phyloP scores from a whole-genome alignment of 2,797 vertebrate species.

The Morelia viridis region DNA sequence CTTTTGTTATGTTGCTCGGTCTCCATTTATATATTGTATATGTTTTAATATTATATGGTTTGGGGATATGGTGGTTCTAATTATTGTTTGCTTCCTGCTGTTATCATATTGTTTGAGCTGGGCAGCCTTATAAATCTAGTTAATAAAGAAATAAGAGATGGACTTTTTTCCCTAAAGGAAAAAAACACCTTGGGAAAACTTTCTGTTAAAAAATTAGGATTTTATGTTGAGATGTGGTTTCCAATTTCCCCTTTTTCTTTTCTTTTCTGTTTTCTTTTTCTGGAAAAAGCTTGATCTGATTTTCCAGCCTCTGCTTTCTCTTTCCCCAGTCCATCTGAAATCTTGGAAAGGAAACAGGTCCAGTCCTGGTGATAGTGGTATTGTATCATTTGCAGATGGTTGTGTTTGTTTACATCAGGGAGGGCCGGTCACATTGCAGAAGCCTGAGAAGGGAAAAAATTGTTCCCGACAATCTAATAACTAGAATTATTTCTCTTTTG shows the following conservation, averaged over 20 bases:
- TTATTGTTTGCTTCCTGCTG: background rate
- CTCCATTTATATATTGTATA: background rate
- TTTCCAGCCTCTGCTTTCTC: background rate
- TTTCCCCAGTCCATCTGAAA: background rate
- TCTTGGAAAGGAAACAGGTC: background rate
- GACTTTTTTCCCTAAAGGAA: too few relatives aligned
- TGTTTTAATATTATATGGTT: background rate
- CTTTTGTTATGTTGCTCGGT: background rate
- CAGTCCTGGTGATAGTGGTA: background rate
- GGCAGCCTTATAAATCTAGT: background rate
- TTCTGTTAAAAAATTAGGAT: background rate
- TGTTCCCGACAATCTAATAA: background rate
- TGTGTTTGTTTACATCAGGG: background rate
- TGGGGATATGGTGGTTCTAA: background rate
- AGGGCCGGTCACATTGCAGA: background rate
- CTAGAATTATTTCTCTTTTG: conserved; percentile 14
- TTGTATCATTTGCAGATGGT: background rate
- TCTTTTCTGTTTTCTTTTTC: background rate
- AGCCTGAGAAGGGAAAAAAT: background rate
- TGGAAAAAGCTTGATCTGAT: background rate
- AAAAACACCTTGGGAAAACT: background rate
- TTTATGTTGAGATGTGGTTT: background rate
- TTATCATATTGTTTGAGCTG: background rate
- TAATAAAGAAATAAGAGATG: background rate
- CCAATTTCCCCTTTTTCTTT: background rate